Evolutionary conservation across 1,140 invertebrate genomes (phyloP), one percentile per base, ranked within the genome.

Genomic region (Orchestia grillus): DNA sequence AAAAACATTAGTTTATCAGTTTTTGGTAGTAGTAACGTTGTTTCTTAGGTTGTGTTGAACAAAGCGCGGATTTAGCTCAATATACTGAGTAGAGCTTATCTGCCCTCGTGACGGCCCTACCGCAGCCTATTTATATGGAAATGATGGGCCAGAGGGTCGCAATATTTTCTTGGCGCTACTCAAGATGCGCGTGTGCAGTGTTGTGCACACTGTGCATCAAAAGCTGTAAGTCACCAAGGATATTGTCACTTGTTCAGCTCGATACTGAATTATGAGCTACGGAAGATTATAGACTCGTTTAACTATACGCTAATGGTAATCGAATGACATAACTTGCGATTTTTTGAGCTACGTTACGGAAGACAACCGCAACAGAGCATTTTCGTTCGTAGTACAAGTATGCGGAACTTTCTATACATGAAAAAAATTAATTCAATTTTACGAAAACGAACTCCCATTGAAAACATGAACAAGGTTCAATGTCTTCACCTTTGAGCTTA

Each of bases 71-170:
- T 36, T 77, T 77, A 77, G 62, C 62, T 8, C 28, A 77, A 77
- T 77, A 77, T 77, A 77, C 62, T 77, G 62, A 77, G 62, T 36
- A 77, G 62, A 42, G 88, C 43, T 90, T 44, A 90, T 90, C 88
- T 90, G 4, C 42, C 15, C 88, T 90, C 23, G 15, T 15, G 88
- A 90, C 11, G 88, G n/a, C 88, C 87, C 43, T 42, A 42, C 88
- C 62, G 62, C 43, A 90, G 88, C 41, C 88, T 90, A 15, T 90
- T 90, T 90, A 90, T 90, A 90, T 90, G 88, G 88, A 42, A 90
- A 90, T 90, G 88, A 15, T 42, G 88, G n/a, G n/a, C 88, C 43
- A 4, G 36, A 90, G 28, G 8, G 28, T 23, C 88, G 43, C 88
- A 90, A 90, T 90, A 90, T 90, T 90, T 90, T 90, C 88, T 44